Evolutionary conservation across 2,113 vertebrate genomes (phyloP), one percentile per base, ranked within the genome.

Genomic region (Python bivittatus): DNA sequence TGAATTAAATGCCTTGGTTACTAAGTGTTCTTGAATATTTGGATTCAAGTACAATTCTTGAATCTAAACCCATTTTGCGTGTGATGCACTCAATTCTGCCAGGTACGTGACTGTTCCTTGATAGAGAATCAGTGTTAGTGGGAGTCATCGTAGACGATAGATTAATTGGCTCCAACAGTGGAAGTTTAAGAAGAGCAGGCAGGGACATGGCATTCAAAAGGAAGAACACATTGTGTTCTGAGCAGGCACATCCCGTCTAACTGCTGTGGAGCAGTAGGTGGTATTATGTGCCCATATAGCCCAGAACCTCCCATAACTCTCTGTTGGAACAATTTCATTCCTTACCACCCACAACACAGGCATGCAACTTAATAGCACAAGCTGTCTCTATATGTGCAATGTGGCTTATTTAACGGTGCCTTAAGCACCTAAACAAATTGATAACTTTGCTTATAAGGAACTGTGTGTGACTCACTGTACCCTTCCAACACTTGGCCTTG

Each of bases 321-420:
- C 56, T 54, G 72, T 92, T 92, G 88, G 94, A 96, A 95, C 92
- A 85, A 93, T 96, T 94, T 93, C 89, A 52, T 94, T 95, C 92
- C 92, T 95, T 91, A 94, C 94, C 96, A 96, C 94, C 94, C 96
- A 97, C 96, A 1, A 85, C 94, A 94, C 90, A 94, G 95, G 94
- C 92, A 93, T 85, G 91, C 95, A 94, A 87, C 94, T 95, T 96
- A 86, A 94, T 96, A 95, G 96, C 95, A 96, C 97, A 96, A 94
- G 95, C 95, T 97, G 96, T 97, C 96, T 95, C 88, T 93, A 84
- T 92, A 86, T 91, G 91, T 12, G 93, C 95, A 96, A 95, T 95
- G 96, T 96, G 96, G 91, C 92, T 97, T 0, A 2, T 92, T 91
- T 96, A 79, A 64, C 48, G 94, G 94, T 85, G 89, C 84, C 94